Base-by-base conservation (phyloP, 2,888 invertebrate species). In the Acronicta leporina region DNA sequence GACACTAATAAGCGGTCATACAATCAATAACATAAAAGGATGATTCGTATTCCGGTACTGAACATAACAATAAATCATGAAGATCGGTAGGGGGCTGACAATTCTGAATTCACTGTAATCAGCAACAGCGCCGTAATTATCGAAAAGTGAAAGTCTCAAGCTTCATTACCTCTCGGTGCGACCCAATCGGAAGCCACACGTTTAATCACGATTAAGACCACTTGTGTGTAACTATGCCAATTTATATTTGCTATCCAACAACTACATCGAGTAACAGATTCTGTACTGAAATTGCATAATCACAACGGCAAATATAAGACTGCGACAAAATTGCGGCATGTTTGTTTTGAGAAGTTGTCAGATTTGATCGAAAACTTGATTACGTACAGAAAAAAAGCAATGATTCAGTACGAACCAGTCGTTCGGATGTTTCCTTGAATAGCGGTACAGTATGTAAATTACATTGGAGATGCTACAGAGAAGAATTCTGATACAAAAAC, bases 371-470 rank as follows among this genome's bases (percentile, higher is more conserved):
- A 86, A 87, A 91, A 91, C 87, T 88, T 90, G 91, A 92, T 90
- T 88, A 38, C 38, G n/a, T n/a, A 88, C 84, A 83, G 81, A 88
- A 90, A 91, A 91, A 20, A 87, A 79, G 80, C 87, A 87, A 90
- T 88, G 87, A 89, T 89, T 87, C 87, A 83, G 82, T 79, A 84
- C 73, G 79, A 84, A 86, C 88, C 84, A 82, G 87, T 84, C 85
- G 78, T 79, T 73, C 76, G 63, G 77, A 78, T 83, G 79, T 81
- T 87, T 85, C 83, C 87, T 84, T 86, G 89, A 83, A 88, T 92
- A 92, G 91, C 92, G 92, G 92, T 90, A 91, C 84, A 83, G 82
- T 90, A 92, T 92, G 89, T 86, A 91, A 92, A 92, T 91, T 82
- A 81, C 79, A 75, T 74, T 74, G 74, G 74, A 85, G 86, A 86